phyloP scores from a whole-genome alignment of 2,113 vertebrate genomes.

The Chiloscyllium plagiosum region DNA sequence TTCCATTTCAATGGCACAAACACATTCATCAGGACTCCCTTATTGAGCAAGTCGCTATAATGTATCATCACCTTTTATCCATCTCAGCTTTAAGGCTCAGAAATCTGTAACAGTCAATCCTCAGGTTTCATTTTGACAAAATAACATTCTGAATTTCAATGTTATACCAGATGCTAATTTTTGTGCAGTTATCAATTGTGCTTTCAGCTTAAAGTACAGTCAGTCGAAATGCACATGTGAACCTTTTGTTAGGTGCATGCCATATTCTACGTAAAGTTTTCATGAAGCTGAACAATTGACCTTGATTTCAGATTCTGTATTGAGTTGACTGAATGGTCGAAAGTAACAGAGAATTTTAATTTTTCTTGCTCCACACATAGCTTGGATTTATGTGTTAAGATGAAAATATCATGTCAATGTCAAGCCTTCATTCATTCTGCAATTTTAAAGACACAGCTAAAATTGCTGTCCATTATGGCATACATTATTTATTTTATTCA shows the following conservation, averaged over 20 bases:
- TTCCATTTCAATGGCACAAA: neutral
- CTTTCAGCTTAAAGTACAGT: slow-evolving; percentile 11
- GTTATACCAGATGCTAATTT: neutral
- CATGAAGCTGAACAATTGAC: slow-evolving; percentile 5
- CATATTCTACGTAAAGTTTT: neutral
- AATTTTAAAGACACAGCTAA: neutral
- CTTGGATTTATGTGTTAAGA: neutral
- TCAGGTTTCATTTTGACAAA: neutral
- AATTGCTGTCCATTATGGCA: neutral
- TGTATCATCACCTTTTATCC: neutral
- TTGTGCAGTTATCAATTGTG: neutral
- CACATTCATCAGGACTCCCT: neutral
- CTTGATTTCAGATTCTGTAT: slow-evolving; percentile 15
- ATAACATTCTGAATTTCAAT: neutral
- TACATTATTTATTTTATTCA: neutral
- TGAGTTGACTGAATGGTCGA: neutral
- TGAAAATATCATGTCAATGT: slow-evolving; percentile 9
- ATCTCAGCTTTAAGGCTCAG: neutral
- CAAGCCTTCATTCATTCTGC: neutral
- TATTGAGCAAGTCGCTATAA: neutral
- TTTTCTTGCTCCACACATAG: neutral
- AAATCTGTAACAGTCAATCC: neutral
- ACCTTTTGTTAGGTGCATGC: neutral
- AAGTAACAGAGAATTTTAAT: neutral
- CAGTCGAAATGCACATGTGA: neutral